Evolutionary conservation across 1,140 invertebrate genomes (phyloP), one percentile per base, ranked within the genome.

Genomic region (Prorops nasuta): DNA sequence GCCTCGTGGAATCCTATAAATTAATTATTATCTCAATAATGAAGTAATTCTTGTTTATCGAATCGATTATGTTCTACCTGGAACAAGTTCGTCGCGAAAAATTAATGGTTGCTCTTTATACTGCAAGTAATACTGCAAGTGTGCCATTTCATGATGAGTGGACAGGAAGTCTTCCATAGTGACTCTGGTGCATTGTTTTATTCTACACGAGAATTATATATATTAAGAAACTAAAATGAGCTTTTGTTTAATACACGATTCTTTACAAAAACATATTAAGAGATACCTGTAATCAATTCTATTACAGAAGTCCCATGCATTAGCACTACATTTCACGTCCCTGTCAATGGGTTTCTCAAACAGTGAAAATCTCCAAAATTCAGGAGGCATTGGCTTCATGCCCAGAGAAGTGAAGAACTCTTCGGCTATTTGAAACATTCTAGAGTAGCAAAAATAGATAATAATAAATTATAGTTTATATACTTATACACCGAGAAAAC

Each of bases 301-400:
- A 64, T 92, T 90, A 64, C 87, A 93, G 74, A 94, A 91, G 75
- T 95, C 92, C 87, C 89, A 92, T 1, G 92, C 91, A 49, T 90
- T 91, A 1, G 92, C 84, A 20, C 90, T 91, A 61, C 93, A 96
- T 44, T 89, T 86, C 0, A 89, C 83, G 49, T 87, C 83, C 57
- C 86, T 76, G 38, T 89, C 83, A n/a, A 80, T 65, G 0, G 88
- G 88, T 54, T 85, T 83, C 49, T 85, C 84, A 20, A 91, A 76
- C 75, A 92, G 80, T 0, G 88, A 90, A n/a, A 82, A 81, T 22
- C 83, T 80, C 89, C 89, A 91, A 77, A 91, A 91, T 76, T 89
- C 86, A 0, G 84, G 83, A 0, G 88, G 86, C 78, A 88, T 87
- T 10, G 86, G 83, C 58, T 86, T 85, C 69, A 92, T 77, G 0